Conservation (phyloP, 30 jellyfish, hydroid and myxozoan species). For the Turritopsis rubra region DNA sequence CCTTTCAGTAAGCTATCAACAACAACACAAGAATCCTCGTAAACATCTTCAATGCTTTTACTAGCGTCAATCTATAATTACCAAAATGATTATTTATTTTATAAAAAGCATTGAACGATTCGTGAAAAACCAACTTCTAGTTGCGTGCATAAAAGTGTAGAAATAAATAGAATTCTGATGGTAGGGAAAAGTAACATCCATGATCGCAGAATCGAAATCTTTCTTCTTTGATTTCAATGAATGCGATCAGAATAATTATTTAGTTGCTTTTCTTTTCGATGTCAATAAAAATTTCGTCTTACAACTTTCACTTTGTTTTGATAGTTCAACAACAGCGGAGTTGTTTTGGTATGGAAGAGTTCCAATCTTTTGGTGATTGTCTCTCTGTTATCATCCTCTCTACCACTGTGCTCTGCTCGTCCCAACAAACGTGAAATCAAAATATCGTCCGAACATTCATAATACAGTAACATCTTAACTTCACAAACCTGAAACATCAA, state of each 20-base stretch:
- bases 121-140: too few species aligned
- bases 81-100: too few species aligned
- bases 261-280: too few species aligned
- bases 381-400: constrained; percentile 76
- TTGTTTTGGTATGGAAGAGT: constrained; percentile 58
- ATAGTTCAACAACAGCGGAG: constrained; percentile 54
- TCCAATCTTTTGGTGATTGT: constrained; percentile 62
- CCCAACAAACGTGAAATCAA: constrained; percentile 44
- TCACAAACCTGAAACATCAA: constrained; percentile 37
- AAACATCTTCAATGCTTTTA: constrained; percentile 60
- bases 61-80: constrained; percentile 57
- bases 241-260: background rate
- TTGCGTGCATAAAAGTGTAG: too few species aligned
- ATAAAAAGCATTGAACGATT: too few species aligned
- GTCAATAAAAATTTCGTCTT: too few species aligned
- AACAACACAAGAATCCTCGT: constrained; percentile 20
- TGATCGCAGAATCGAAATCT: too few species aligned
- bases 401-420: constrained; percentile 66
- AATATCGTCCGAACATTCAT: constrained; percentile 49
- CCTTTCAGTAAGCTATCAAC: constrained; percentile 1
- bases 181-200: too few species aligned
- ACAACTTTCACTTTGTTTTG: constrained; percentile 54
- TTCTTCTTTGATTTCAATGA: background rate
- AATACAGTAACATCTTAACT: constrained; percentile 42
- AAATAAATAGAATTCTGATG: too few species aligned